Conservation (phyloP, 1,140 invertebrate genomes). For the Pseudomyrmex flavicornis region DNA sequence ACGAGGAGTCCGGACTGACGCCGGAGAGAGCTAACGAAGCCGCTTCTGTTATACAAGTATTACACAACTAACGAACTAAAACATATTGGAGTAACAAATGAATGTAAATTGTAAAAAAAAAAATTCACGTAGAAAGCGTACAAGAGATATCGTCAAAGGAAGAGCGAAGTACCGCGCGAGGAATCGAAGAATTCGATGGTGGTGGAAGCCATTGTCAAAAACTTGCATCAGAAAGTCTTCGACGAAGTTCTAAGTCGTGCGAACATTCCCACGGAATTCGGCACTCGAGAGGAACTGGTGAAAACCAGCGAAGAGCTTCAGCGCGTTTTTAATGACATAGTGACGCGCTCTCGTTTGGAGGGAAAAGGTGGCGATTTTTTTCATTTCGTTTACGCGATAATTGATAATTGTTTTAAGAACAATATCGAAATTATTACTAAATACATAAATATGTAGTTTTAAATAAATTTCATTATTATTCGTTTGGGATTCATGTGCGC, state of each 20-base stretch:
- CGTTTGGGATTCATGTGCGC: not conserved
- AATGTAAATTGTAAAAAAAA: not conserved
- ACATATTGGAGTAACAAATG: not conserved
- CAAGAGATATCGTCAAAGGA: conserved; percentile 64
- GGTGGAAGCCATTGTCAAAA: conserved; percentile 67
- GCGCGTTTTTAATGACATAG: conserved; percentile 65
- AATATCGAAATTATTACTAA: not conserved
- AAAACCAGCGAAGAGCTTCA: conserved; percentile 62
- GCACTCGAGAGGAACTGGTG: conserved; percentile 56
- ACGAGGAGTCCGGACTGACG: conserved; percentile 77
- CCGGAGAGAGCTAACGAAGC: conserved; percentile 77
- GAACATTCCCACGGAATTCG: conserved; percentile 69
- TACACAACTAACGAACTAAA: not conserved
- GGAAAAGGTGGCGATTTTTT: conserved; percentile 28
- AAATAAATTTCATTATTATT: no score
- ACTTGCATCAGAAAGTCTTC: conserved; percentile 68
- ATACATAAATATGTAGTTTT: not conserved
- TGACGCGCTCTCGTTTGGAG: conserved; percentile 48
- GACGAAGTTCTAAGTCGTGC: conserved; percentile 60
- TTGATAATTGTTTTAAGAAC: not conserved
- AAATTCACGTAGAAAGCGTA: conserved; percentile 63
- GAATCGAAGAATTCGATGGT: conserved; percentile 60
- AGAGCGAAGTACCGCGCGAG: conserved; percentile 11
- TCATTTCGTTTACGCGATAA: not conserved
- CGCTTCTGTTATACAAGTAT: conserved; percentile 81